Percentiles rank a stretch among this genome's conserved stretches.
Conservation (phyloP, 2,888 invertebrate genomes). For the Griposia aprilina region DNA sequence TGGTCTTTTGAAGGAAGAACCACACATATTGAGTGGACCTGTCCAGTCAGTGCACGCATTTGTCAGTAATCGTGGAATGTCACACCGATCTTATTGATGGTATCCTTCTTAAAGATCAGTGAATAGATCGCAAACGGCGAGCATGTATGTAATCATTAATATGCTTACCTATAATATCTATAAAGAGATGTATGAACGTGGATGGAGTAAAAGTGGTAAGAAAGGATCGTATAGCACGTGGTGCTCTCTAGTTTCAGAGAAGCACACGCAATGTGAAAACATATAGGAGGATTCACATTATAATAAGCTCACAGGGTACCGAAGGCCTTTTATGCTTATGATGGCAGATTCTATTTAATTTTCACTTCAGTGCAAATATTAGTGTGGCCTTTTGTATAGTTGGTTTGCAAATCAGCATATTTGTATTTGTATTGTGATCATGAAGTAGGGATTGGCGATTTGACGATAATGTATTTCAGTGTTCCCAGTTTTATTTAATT, state of each 20-base stretch:
- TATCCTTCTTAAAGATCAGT: too few species aligned
- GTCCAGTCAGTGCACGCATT: too few species aligned
- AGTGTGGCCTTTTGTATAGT: not conserved
- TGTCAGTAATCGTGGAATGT: too few species aligned
- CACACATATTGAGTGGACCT: too few species aligned
- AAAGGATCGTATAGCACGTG: not conserved
- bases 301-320: constrained; percentile 9
- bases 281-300: not conserved
- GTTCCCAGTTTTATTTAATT: not conserved
- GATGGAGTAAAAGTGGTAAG: too few species aligned
- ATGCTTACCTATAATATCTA: too few species aligned
- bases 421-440: not conserved
- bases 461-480: not conserved
- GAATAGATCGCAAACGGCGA: too few species aligned
- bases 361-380: constrained; percentile 20
- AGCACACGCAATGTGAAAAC: not conserved
- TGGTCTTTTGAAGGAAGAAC: too few species aligned
- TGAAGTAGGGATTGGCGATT: not conserved
- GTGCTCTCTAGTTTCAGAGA: not conserved
- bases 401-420: constrained; percentile 10
- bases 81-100: too few species aligned
- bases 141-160: too few species aligned
- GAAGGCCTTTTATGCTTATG: not conserved
- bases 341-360: constrained; percentile 11
- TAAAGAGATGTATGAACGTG: too few species aligned